Evolutionary conservation across 1,140 invertebrate genomes (phyloP).

Genomic region (Drosophila azteca): DNA sequence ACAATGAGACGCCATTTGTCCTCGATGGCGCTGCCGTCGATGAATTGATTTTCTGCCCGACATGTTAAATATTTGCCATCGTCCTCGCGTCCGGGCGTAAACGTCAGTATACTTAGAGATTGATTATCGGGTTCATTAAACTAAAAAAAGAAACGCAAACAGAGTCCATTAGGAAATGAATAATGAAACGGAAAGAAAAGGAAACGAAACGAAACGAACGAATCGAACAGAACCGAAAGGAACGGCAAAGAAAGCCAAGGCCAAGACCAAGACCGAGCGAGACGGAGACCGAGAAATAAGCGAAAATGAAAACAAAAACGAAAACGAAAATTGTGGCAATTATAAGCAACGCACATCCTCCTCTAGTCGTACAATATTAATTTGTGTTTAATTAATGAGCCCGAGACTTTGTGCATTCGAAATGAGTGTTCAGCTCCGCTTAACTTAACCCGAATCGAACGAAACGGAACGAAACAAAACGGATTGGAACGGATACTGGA

Average conservation of each 20-base stretch:
- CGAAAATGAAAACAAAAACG: conserved; percentile 49
- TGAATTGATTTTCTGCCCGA: conserved; percentile 92
- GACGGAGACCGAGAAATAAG: conserved; percentile 13
- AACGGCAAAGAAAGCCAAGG: conserved; percentile 21
- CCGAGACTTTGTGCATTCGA: conserved; percentile 51
- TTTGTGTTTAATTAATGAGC: conserved; percentile 65
- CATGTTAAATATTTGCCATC: conserved; percentile 94
- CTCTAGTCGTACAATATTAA: conserved; percentile 57
- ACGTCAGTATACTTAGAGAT: conserved; percentile 91
- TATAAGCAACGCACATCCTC: conserved; percentile 57
- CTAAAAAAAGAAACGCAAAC: conserved; percentile 85
- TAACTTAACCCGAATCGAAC: not conserved
- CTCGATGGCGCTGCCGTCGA: conserved; percentile 91
- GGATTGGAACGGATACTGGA: too few species aligned
- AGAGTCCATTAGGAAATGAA: conserved; percentile 80
- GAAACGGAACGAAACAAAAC: too few species aligned
- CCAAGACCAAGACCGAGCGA: not conserved
- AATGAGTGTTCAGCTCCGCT: conserved; percentile 18
- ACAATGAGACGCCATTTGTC: conserved; percentile 92
- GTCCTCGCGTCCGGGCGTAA: conserved; percentile 92
- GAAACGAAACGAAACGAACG: conserved; percentile 26
- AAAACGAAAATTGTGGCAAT: conserved; percentile 73
- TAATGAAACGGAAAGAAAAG: conserved; percentile 62
- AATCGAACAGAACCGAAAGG: conserved; percentile 16
- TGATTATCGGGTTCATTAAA: conserved; percentile 92